These are phyloP conservation scores for Semaprochilodus insignis DNA, from an alignment of 2,797 vertebrate species.

Conservation along the genomic window DNA sequence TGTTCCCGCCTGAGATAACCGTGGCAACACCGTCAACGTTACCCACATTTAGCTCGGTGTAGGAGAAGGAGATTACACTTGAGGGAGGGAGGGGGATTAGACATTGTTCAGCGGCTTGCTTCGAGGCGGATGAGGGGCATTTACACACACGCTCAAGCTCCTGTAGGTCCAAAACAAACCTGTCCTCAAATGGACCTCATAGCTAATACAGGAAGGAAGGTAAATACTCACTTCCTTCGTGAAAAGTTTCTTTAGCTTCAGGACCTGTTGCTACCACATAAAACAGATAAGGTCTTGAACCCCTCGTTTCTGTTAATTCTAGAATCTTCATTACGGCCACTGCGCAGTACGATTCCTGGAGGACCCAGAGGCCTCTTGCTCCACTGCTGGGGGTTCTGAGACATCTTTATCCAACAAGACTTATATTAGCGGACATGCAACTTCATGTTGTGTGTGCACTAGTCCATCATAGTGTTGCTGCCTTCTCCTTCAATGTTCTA, in stretches of 20 bases:
- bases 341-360: slow-evolving; percentile 29
- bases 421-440: slow-evolving; percentile 14
- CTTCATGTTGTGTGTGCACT: neutral
- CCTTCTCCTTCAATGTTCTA: neutral
- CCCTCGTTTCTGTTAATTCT: neutral
- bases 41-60: slow-evolving; percentile 80
- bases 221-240: neutral
- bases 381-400: slow-evolving; percentile 21
- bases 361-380: slow-evolving; percentile 22
- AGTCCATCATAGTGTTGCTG: slow-evolving; percentile 24
- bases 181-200: slow-evolving; percentile 38
- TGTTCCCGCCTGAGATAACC: slow-evolving; percentile 87
- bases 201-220: neutral
- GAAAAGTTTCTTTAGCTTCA: slow-evolving; percentile 1
- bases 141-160: slow-evolving; percentile 52
- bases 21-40: slow-evolving; percentile 76
- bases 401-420: slow-evolving; percentile 20
- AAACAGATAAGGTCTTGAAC: neutral
- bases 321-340: slow-evolving; percentile 7
- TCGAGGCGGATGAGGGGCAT: slow-evolving; percentile 63
- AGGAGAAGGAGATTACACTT: slow-evolving; percentile 82
- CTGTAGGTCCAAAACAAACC: slow-evolving; percentile 53
- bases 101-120: slow-evolving; percentile 73
- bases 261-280: neutral
- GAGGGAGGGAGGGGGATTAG: slow-evolving; percentile 71